Evolutionary conservation across 2,888 invertebrate genomes (phyloP).

Genomic region (Pteria penguin): DNA sequence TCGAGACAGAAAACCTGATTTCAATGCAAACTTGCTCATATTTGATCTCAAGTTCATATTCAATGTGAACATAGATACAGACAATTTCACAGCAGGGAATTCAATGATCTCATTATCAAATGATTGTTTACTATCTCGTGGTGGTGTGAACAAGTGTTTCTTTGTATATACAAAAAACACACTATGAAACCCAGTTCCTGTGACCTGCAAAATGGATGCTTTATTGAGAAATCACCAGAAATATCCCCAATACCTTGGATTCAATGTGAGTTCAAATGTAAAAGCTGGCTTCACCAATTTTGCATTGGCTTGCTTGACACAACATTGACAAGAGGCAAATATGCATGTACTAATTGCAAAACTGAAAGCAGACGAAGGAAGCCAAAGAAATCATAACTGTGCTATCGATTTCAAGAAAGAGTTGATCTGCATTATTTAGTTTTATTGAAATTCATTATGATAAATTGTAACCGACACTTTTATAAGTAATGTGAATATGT

Average conservation of each 20-base stretch:
- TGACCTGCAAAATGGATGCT: background rate
- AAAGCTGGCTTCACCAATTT: constrained; percentile 6
- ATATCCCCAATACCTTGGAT: background rate
- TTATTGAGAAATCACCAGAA: background rate
- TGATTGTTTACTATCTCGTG: background rate
- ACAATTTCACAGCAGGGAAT: background rate
- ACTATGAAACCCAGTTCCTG: background rate
- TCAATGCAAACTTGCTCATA: background rate
- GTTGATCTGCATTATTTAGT: no score
- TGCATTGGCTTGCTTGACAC: background rate
- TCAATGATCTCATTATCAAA: background rate
- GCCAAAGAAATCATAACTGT: no score
- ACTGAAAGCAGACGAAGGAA: no score
- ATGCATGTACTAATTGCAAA: no score
- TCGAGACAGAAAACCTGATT: background rate
- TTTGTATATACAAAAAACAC: background rate
- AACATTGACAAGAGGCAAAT: no score
- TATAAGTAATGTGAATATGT: no score
- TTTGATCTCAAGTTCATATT: background rate
- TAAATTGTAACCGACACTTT: no score
- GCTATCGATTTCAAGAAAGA: no score
- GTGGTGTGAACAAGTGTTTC: background rate
- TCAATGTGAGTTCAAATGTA: background rate
- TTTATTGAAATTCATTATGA: no score
- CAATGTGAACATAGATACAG: background rate